Percentiles rank a stretch among this genome's conserved stretches.
These are phyloP conservation scores for Etheostoma spectabile DNA, from an alignment of 2,113 vertebrate species.

Conservation along the genomic window DNA sequence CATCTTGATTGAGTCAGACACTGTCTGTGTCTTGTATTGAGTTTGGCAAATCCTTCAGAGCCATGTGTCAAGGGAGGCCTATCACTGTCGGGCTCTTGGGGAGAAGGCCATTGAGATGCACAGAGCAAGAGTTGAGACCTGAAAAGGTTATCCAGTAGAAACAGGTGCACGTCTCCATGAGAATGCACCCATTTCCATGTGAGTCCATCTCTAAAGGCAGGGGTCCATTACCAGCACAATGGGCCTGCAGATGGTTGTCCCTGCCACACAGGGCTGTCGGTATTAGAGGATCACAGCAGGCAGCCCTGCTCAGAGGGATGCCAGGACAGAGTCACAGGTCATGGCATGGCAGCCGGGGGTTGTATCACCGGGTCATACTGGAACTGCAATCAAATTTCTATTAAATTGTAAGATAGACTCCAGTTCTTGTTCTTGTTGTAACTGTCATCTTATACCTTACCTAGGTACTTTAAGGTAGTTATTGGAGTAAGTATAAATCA, in stretches of 20 bases:
- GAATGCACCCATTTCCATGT: constrained; percentile 74
- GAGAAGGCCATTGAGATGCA: constrained; percentile 66
- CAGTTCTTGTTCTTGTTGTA: background rate
- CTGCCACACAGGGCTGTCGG: constrained; percentile 46
- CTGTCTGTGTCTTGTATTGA: constrained; percentile 36
- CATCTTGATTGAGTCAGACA: constrained; percentile 43
- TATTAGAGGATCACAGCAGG: constrained; percentile 59
- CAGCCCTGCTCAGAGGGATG: constrained; percentile 46
- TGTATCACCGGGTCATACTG: constrained; percentile 9
- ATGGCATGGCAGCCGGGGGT: constrained; percentile 14
- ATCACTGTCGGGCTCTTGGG: constrained; percentile 41
- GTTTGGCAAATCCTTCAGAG: constrained; percentile 52
- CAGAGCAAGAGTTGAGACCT: constrained; percentile 46
- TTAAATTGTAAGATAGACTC: background rate
- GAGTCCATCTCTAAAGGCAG: constrained; percentile 58
- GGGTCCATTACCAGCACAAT: constrained; percentile 76
- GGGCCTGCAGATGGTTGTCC: constrained; percentile 70
- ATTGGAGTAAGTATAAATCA: background rate
- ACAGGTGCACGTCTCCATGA: constrained; percentile 61
- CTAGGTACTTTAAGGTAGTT: background rate
- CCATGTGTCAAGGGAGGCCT: constrained; percentile 38
- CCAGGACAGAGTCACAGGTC: constrained; percentile 37
- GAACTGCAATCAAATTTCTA: background rate
- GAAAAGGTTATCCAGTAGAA: constrained; percentile 56
- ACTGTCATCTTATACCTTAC: background rate